phyloP scores from a whole-genome alignment of 2,888 invertebrate species.

The Drosophila affinis region DNA sequence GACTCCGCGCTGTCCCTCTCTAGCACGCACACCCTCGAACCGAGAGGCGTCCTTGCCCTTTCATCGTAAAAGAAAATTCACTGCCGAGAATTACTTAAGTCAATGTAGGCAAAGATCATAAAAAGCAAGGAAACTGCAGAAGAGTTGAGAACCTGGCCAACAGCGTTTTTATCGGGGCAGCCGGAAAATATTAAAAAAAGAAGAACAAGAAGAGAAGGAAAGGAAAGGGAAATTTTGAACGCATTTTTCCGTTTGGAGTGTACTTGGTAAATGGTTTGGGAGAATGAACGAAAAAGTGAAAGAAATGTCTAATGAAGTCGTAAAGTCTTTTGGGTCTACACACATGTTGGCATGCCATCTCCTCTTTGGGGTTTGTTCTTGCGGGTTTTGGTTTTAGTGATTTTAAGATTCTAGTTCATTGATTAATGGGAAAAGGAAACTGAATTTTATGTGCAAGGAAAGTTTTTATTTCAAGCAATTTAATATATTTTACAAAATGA shows the following conservation, averaged over 20 bases:
- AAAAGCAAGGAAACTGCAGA: conserved; percentile 48
- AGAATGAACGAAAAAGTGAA: conserved; percentile 67
- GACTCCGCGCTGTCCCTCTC: conserved; percentile 6
- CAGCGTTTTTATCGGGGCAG: conserved; percentile 63
- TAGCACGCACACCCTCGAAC: conserved; percentile 12
- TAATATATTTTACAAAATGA: not conserved
- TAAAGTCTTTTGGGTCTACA: conserved; percentile 51
- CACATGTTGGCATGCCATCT: conserved; percentile 56
- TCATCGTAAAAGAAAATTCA: conserved; percentile 60
- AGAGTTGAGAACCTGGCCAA: conserved; percentile 50
- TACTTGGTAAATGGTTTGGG: conserved; percentile 49
- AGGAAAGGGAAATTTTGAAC: conserved; percentile 33
- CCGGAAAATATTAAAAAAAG: conserved; percentile 67
- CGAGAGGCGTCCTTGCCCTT: conserved; percentile 59
- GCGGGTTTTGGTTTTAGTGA: conserved; percentile 46
- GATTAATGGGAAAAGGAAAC: conserved; percentile 35
- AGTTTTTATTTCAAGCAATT: not conserved
- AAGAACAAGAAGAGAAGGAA: not conserved
- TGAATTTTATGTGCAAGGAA: conserved; percentile 15
- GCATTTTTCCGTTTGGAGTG: conserved; percentile 23
- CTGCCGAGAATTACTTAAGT: conserved; percentile 75
- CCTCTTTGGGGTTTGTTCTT: conserved; percentile 57
- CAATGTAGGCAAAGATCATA: conserved; percentile 73
- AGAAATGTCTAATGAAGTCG: conserved; percentile 76
- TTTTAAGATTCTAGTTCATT: conserved; percentile 44